These are phyloP conservation scores for Glandiceps talaboti DNA, from an alignment of 53 echinoderm and acorn worm genomes.

Conservation along the genomic window DNA sequence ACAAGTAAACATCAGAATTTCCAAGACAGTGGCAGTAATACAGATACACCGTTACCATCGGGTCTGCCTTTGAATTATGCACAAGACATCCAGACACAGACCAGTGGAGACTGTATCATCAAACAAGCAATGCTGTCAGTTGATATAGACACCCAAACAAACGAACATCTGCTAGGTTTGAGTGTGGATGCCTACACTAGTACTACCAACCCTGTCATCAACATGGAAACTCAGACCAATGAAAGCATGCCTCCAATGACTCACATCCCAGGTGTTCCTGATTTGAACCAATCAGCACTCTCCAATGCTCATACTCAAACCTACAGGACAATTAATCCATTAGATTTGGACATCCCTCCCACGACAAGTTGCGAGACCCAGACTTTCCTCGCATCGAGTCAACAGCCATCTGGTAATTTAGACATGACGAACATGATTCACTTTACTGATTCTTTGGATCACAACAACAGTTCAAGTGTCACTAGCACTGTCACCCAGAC, in stretches of 20 bases:
- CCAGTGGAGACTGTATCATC: slow-evolving; percentile 28
- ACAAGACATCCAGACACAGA: slow-evolving; percentile 23
- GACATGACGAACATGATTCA: neutral
- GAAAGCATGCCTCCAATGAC: neutral
- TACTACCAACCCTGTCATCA: neutral
- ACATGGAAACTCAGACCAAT: neutral
- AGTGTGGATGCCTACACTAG: neutral
- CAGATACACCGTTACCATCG: neutral
- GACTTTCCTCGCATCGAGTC: neutral
- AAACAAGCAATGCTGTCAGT: slow-evolving; percentile 23
- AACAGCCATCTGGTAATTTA: neutral
- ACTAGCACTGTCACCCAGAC: neutral
- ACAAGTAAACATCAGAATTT: neutral
- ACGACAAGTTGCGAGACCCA: neutral
- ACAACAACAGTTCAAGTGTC: neutral
- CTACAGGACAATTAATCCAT: neutral
- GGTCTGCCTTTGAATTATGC: neutral
- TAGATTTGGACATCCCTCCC: neutral
- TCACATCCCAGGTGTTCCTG: neutral
- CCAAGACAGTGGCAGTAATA: slow-evolving; percentile 11
- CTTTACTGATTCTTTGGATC: neutral
- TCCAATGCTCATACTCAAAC: neutral
- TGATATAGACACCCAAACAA: slow-evolving; percentile 24
- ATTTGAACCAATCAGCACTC: neutral
- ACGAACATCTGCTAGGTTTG: neutral